Evolutionary conservation across 1,140 invertebrate species (phyloP).

Genomic region (Magallana gigas): DNA sequence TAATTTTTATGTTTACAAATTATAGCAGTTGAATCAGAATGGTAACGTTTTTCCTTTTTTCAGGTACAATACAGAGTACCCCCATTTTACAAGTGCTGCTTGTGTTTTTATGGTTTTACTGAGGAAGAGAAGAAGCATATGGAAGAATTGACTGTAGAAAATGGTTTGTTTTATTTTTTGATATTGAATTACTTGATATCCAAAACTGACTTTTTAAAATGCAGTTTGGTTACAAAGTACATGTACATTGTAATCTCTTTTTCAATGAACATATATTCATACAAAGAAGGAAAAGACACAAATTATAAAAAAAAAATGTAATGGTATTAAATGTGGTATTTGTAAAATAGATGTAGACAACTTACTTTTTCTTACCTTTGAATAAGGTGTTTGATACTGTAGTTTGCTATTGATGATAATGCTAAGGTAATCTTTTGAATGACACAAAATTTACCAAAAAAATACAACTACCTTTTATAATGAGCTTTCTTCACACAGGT

Average conservation of each 20-base stretch:
- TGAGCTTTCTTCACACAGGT: conserved; percentile 74
- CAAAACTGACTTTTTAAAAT: not conserved
- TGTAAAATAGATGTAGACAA: no score
- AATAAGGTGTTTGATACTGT: no score
- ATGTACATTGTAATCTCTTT: no score
- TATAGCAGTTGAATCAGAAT: not conserved
- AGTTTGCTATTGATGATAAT: no score
- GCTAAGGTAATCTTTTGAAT: not conserved
- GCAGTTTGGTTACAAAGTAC: not conserved
- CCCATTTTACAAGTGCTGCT: conserved; percentile 91
- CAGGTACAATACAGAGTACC: conserved; percentile 86
- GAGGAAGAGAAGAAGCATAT: conserved; percentile 93
- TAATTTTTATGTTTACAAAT: no score
- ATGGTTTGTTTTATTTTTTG: conserved; percentile 80
- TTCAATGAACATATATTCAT: no score
- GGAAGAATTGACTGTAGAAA: conserved; percentile 90
- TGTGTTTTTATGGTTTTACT: conserved; percentile 94
- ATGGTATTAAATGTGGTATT: no score
- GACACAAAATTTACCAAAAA: no score
- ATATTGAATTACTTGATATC: not conserved
- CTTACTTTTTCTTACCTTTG: no score
- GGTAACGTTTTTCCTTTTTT: conserved; percentile 31
- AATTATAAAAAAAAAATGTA: no score
- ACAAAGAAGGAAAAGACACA: no score
- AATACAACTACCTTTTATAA: not conserved